Percentiles rank a stretch among this genome's conserved stretches.
These are phyloP conservation scores for Silvanus unidentatus DNA, from an alignment of 2,888 invertebrate genomes.

Conservation along the genomic window DNA sequence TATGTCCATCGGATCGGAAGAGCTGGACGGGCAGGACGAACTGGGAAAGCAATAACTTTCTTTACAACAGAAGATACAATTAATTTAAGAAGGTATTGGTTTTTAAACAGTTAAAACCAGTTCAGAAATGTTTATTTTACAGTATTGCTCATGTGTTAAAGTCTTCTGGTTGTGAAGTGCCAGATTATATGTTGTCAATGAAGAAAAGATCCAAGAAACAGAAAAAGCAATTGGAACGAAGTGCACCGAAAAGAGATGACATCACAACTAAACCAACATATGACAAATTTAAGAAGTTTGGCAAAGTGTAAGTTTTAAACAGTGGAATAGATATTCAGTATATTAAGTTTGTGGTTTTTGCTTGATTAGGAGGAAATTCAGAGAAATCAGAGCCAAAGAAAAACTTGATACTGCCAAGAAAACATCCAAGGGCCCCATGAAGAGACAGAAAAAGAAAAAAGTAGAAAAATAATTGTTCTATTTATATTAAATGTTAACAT, in stretches of 20 bases:
- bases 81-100: conserved; percentile 69
- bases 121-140: conserved; percentile 19
- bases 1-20: conserved; percentile 86
- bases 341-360: no score
- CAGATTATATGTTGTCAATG: conserved; percentile 80
- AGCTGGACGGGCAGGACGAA: conserved; percentile 88
- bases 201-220: conserved; percentile 62
- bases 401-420: no score
- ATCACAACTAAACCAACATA: conserved; percentile 56
- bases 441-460: no score
- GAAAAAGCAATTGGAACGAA: conserved; percentile 52
- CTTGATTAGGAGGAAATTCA: no score
- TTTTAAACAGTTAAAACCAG: not conserved
- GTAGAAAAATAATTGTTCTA: no score
- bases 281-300: conserved; percentile 46
- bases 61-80: conserved; percentile 87
- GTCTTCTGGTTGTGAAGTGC: conserved; percentile 88
- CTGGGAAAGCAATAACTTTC: conserved; percentile 86
- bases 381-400: no score
- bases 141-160: conserved; percentile 88
- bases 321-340: no score
- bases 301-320: conserved; percentile 31
- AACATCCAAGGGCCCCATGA: no score
- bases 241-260: conserved; percentile 60
- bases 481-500: no score